These are phyloP conservation scores for Temnothorax unifasciatus DNA, from an alignment of 2,888 invertebrate species.

Conservation along the genomic window DNA sequence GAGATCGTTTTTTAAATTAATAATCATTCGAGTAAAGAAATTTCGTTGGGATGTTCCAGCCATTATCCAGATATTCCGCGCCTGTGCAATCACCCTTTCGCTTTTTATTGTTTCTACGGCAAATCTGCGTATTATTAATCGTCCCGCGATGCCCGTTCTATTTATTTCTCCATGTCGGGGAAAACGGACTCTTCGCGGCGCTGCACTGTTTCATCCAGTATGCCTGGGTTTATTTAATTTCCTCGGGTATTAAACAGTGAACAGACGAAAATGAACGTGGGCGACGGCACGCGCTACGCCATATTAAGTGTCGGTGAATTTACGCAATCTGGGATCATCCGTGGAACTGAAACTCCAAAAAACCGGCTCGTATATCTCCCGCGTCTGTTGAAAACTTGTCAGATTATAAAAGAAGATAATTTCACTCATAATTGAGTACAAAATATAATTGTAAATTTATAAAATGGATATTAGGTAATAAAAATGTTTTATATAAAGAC, in stretches of 20 bases:
- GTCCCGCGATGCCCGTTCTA: constrained; percentile 18
- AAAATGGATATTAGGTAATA: neutral
- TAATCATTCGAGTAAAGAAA: neutral
- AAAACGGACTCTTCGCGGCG: constrained; percentile 36
- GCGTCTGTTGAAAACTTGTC: neutral
- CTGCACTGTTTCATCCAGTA: constrained; percentile 63
- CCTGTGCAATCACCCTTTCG: neutral
- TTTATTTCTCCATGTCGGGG: constrained; percentile 57
- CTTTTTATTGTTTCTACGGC: constrained; percentile 30
- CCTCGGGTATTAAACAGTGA: constrained; percentile 66
- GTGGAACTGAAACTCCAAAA: neutral
- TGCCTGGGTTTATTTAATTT: constrained; percentile 69
- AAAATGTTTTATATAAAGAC: no score
- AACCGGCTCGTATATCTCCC: neutral
- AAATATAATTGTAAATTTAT: no score
- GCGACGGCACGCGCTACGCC: constrained; percentile 55
- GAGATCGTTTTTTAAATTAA: neutral
- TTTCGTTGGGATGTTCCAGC: neutral
- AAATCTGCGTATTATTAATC: constrained; percentile 62
- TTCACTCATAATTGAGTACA: no score
- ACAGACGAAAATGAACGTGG: constrained; percentile 69
- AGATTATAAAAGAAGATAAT: neutral
- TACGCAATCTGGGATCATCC: constrained; percentile 59
- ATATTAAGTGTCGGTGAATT: constrained; percentile 63
- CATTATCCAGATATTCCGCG: constrained; percentile 10